phyloP scores from a whole-genome alignment of 2,113 vertebrate species.

The Microcebus lehilahytsara region DNA sequence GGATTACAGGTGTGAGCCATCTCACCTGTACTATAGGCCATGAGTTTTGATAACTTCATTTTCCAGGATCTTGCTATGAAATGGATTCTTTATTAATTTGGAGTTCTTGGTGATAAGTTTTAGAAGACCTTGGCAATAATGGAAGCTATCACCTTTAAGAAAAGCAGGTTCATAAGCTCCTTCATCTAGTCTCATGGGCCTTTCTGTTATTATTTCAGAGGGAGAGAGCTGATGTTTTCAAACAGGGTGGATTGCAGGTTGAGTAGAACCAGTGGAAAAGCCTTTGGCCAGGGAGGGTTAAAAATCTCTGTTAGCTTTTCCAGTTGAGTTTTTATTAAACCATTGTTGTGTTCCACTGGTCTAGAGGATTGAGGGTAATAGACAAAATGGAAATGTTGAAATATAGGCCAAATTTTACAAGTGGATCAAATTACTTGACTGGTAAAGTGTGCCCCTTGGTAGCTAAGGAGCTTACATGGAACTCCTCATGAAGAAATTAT shows the following conservation, averaged over 20 bases:
- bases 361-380: not conserved
- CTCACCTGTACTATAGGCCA: not conserved
- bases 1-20: too few relatives aligned
- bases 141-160: not conserved
- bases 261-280: not conserved
- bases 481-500: not conserved
- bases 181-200: accelerated
- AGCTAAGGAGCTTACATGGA: not conserved
- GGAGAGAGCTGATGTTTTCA: not conserved
- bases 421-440: not conserved
- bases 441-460: not conserved
- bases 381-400: not conserved
- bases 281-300: not conserved
- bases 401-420: not conserved
- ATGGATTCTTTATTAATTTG: not conserved
- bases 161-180: not conserved
- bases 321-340: not conserved
- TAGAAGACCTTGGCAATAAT: not conserved
- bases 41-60: not conserved
- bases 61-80: not conserved
- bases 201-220: not conserved
- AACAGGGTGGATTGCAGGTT: not conserved
- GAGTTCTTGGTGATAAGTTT: not conserved
- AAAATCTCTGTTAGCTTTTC: not conserved
- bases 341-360: not conserved